phyloP scores from a whole-genome alignment of 2,888 invertebrate species.

The Mythimna vitellina region DNA sequence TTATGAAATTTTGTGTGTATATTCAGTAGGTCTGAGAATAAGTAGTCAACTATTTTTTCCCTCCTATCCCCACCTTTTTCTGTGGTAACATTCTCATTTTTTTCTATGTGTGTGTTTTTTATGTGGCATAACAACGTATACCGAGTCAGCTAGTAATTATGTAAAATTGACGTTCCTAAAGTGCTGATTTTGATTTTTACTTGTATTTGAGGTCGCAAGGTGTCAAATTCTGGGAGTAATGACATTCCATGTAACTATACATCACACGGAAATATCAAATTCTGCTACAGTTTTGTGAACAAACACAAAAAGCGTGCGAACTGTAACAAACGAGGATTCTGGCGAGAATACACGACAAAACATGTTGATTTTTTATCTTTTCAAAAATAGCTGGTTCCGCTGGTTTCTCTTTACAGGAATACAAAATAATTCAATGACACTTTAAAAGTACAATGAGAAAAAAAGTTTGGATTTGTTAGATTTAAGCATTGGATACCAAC shows the following conservation, averaged over 20 bases:
- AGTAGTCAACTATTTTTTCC: too few species aligned
- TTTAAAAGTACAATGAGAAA: not conserved
- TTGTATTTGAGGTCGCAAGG: not conserved
- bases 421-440: not conserved
- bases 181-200: too few species aligned
- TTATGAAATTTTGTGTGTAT: too few species aligned
- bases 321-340: not conserved
- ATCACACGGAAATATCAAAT: constrained; percentile 42
- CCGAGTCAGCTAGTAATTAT: too few species aligned
- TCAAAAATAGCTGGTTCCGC: constrained; percentile 13
- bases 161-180: too few species aligned
- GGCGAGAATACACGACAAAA: not conserved
- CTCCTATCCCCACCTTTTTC: too few species aligned
- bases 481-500: too few species aligned
- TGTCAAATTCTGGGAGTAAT: not conserved
- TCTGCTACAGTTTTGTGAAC: constrained; percentile 40
- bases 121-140: too few species aligned
- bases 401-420: constrained; percentile 1
- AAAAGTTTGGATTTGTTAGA: not conserved
- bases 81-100: too few species aligned
- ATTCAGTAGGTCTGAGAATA: too few species aligned
- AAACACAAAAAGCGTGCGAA: constrained; percentile 37
- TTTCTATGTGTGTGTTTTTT: too few species aligned
- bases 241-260: not conserved
- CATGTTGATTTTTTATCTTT: constrained; percentile 2